phyloP scores from a whole-genome alignment of 2,113 vertebrate species.

The Brachypteracias leptosomus region DNA sequence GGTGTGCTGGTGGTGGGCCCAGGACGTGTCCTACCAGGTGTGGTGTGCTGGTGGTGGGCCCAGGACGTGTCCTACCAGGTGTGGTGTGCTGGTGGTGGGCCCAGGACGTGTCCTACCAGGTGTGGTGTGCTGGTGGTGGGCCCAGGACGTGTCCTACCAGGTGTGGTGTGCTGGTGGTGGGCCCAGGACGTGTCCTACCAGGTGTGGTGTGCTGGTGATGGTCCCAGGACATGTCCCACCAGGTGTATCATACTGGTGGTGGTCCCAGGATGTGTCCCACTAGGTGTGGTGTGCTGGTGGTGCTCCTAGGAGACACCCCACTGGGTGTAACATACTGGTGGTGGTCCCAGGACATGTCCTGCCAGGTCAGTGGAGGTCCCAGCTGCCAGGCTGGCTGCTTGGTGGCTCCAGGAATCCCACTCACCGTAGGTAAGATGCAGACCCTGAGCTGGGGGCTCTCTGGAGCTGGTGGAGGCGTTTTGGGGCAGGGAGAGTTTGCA shows the following conservation, averaged over 20 bases:
- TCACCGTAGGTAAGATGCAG: accelerated
- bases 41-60: background rate
- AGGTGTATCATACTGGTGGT: no score
- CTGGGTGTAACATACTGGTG: no score
- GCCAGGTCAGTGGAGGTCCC: background rate
- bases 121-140: no score
- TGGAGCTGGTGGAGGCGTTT: background rate
- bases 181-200: background rate
- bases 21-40: accelerated
- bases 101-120: background rate
- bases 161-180: background rate
- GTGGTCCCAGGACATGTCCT: no score
- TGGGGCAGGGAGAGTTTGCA: accelerated
- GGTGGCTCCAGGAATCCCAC: background rate
- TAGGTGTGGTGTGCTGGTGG: no score
- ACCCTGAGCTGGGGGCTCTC: background rate
- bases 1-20: no score
- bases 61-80: background rate
- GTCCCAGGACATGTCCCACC: no score
- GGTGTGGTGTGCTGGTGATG: no score
- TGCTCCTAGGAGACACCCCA: no score
- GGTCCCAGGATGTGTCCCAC: no score
- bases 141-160: accelerated
- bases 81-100: background rate
- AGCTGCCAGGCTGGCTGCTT: background rate